Evolutionary conservation across 2,113 vertebrate species (phyloP).

Genomic region (Rhinopithecus roxellana): DNA sequence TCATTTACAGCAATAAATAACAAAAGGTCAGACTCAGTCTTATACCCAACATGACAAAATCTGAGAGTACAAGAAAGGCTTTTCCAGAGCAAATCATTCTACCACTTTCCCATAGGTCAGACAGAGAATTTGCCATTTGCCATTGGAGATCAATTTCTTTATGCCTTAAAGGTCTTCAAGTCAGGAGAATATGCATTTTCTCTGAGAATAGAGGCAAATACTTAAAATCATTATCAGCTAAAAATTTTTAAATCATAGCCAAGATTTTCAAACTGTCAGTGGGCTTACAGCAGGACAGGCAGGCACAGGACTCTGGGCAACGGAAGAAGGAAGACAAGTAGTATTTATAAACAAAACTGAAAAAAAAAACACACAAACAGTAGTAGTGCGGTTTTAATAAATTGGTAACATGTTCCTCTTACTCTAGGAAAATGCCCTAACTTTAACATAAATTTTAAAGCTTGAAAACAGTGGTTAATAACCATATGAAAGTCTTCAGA

Average conservation of each 20-base stretch:
- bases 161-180: background rate
- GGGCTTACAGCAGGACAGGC: background rate
- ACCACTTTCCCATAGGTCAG: background rate
- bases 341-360: background rate
- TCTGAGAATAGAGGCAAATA: background rate
- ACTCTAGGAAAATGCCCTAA: background rate
- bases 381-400: background rate
- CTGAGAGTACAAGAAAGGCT: background rate
- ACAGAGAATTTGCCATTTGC: background rate
- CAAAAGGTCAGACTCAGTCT: conserved; percentile 5
- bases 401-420: background rate
- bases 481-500: background rate
- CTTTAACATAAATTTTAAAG: background rate
- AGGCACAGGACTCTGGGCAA: no score
- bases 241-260: background rate
- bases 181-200: background rate
- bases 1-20: conserved; percentile 56
- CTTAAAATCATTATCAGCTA: background rate
- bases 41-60: background rate
- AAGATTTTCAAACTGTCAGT: background rate
- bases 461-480: background rate
- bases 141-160: background rate
- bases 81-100: background rate
- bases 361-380: no score
- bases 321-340: background rate